Percentiles rank a stretch among this genome's conserved stretches.
These are phyloP conservation scores for Eupelmus urozonus DNA, from an alignment of 2,888 invertebrate genomes.

Conservation along the genomic window DNA sequence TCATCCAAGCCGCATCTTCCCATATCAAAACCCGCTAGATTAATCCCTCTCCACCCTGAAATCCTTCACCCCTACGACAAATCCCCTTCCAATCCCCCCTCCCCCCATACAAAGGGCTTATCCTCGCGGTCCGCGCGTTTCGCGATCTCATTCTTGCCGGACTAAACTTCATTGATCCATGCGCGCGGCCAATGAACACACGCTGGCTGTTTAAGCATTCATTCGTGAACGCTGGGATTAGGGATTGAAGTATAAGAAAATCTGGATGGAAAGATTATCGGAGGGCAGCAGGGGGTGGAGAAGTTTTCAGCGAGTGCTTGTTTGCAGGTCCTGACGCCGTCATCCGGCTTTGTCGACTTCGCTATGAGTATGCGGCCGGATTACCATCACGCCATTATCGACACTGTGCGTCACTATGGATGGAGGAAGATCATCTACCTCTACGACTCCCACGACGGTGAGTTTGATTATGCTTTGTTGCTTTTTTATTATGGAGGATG, in stretches of 20 bases:
- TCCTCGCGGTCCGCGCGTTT: conserved; percentile 25
- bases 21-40: conserved; percentile 12
- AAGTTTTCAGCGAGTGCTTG: conserved; percentile 23
- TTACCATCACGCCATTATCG: conserved; percentile 96
- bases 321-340: conserved; percentile 88
- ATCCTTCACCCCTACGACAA: not conserved
- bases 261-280: conserved; percentile 52
- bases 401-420: conserved; percentile 94
- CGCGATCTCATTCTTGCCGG: conserved; percentile 39
- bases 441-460: conserved; percentile 94
- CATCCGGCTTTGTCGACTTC: conserved; percentile 92
- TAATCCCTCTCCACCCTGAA: not conserved
- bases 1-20: no score
- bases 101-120: conserved; percentile 23
- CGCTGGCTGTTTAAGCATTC: conserved; percentile 36
- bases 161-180: conserved; percentile 53
- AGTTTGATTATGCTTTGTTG: conserved; percentile 78
- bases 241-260: conserved; percentile 30
- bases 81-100: not conserved
- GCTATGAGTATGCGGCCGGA: conserved; percentile 97
- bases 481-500: no score
- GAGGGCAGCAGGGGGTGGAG: not conserved
- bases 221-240: conserved; percentile 10
- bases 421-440: conserved; percentile 94
- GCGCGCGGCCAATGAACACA: conserved; percentile 33